Base-by-base conservation (phyloP, 2,888 invertebrate species). In the Drosophila anomalata region DNA sequence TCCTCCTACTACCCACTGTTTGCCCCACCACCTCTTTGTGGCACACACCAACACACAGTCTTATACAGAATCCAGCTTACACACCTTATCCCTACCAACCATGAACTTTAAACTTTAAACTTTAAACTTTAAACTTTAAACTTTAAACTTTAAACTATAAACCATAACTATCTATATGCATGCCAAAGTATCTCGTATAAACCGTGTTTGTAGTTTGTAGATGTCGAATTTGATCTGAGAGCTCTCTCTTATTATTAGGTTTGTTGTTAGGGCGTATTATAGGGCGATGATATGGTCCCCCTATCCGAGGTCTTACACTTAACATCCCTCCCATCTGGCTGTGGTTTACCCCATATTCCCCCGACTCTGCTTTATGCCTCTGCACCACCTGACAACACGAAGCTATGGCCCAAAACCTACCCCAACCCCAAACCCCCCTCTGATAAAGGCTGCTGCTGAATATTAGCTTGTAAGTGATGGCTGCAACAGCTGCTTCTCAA, bases 401-500 rank as follows among this genome's bases (percentile, higher is more conserved):
- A 42, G 61, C 62, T 60, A 22, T 20, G 20, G 11, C 11, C 61
- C 8, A 24, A 44, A 58, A 41, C 12, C 17, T 14, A 31, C 24
- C 39, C 47, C 31, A 24, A 24, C 29, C 9, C 29, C 26, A 41
- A 47, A 33, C 36, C 20, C 33, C 29, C 41, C 29, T 46, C 42
- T 46, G 31, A 61, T 20, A 70, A 54, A 17, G 44, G 58, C 55
- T 51, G 68, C 56, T 51, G 68, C 56, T 51, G 48, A 51, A 58
- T 41, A 51, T 56, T 61, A 71, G 61, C 47, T 70, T 67, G 55
- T 54, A 77, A 72, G 67, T 73, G 65, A 58, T 26, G 47, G 65
- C 58, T 65, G 82, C 67, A 70, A 72, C 55, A 56, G 86, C 81
- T 76, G 87, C 81, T 81, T 81, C 58, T 56, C 61, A 79, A 72